A percentile compares a stretch with the other conserved stretches of the same genome.
Conservation (phyloP, 2,888 invertebrate genomes). For the Arrhopalites spinosus region DNA sequence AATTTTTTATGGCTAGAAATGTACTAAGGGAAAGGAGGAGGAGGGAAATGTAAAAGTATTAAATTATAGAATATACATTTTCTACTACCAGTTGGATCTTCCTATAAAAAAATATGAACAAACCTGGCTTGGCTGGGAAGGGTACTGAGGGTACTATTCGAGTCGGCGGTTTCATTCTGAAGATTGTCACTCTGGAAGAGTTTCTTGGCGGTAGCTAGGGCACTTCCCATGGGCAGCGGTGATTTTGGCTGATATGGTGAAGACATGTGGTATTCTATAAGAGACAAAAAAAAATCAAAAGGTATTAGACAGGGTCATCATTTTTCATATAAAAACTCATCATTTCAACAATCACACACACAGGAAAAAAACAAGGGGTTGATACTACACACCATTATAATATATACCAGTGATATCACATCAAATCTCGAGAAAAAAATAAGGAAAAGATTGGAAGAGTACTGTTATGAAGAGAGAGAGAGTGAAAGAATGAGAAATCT, state of each 20-base stretch:
- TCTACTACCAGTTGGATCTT: no score
- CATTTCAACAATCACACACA: background rate
- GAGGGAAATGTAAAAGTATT: no score
- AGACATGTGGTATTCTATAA: conserved; percentile 56
- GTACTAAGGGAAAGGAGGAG: no score
- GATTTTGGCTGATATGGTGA: conserved; percentile 57
- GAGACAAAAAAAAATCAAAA: conserved; percentile 12
- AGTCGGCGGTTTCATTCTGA: conserved; percentile 55
- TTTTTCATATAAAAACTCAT: conserved; percentile 4
- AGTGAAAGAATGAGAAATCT: conserved; percentile 12
- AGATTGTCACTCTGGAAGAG: conserved; percentile 57
- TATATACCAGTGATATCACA: no score
- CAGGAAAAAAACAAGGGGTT: no score
- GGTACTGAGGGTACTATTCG: conserved; percentile 55
- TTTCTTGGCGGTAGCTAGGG: conserved; percentile 56
- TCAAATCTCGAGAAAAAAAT: background rate
- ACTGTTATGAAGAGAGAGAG: conserved; percentile 22
- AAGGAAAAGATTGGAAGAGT: background rate
- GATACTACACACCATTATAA: no score
- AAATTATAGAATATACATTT: no score
- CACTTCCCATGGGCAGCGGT: conserved; percentile 54
- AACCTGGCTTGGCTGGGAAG: conserved; percentile 57
- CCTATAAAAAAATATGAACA: no score
- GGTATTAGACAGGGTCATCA: background rate
- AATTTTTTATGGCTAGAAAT: no score